Percentiles rank a stretch among this genome's conserved stretches.
Evolutionary conservation across 1,140 invertebrate genomes (phyloP).

Genomic region (Pissodes strobi): DNA sequence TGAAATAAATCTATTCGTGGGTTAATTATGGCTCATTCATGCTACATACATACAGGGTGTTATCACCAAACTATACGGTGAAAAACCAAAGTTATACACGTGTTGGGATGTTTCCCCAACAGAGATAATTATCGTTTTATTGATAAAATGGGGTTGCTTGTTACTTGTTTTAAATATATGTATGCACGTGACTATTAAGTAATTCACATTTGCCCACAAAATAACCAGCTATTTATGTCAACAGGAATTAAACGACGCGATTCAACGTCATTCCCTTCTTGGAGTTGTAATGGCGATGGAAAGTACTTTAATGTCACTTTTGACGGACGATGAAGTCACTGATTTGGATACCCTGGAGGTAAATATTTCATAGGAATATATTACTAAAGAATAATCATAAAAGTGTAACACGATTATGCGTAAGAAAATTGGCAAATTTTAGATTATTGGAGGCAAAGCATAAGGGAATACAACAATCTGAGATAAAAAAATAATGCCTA

Average conservation of each 20-base stretch:
- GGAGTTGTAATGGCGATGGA: conserved; percentile 46
- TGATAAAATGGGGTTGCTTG: too few species aligned
- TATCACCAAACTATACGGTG: too few species aligned
- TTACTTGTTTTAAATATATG: too few species aligned
- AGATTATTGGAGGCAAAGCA: background rate
- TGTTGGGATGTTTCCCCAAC: too few species aligned
- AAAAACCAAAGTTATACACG: too few species aligned
- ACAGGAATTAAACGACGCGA: conserved; percentile 30
- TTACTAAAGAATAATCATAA: background rate
- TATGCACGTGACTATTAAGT: background rate
- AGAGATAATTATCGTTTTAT: too few species aligned
- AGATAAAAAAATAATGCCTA: too few species aligned
- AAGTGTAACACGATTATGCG: background rate
- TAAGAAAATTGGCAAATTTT: background rate
- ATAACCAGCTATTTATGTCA: background rate
- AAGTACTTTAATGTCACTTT: conserved; percentile 41
- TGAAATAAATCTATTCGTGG: too few species aligned
- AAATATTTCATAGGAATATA: too few species aligned
- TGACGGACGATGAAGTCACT: conserved; percentile 46
- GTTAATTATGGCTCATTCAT: too few species aligned
- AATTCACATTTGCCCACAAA: background rate
- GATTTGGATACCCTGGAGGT: conserved; percentile 44
- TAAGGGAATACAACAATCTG: background rate
- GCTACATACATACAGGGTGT: too few species aligned
- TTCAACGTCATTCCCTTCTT: conserved; percentile 36